Base-by-base conservation (phyloP, 2,888 invertebrate genomes). In the Cataglyphis altisquamis region DNA sequence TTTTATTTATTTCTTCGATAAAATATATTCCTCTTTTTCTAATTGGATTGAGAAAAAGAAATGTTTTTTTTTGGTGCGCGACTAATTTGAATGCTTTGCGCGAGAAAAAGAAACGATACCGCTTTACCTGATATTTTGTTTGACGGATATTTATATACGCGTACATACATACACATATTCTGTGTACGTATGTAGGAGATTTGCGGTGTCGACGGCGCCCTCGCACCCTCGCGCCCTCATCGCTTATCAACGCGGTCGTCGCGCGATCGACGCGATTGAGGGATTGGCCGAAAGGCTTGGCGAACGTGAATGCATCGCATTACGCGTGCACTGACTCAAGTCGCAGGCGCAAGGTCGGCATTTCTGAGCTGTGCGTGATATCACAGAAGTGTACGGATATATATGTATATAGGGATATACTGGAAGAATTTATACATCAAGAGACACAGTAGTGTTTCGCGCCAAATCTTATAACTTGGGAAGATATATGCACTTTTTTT, bases 231-330 rank as follows among this genome's bases (percentile, higher is more conserved):
- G 41, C 25, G 67, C 12, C 66, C 66, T 55, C 67, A 39, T 82
- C 83, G 86, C 84, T 90, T 90, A 90, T 90, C 90, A 89, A 87
- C 73, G 48, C 72, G 66, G 60, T 60, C 72, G 78, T 78, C 72
- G 70, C 32, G 68, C 75, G 81, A 83, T 82, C 84, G 73, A 87
- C 78, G 83, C 25, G 25, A 25, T 25, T 1, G 75, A 85, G 90
- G 91, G 89, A 88, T 90, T 84, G 90, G 87, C 88, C 89, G 91
- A 91, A 91, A 91, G 90, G 89, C 90, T 89, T 91, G 90, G 91
- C 91, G 91, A 90, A 90, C 89, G 89, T 91, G 86, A 90, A 90
- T 90, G 90, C 91, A 90, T 90, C 88, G 85, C 91, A 89, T 90
- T 89, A 90, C 90, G 89, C 91, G 90, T 90, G 91, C 90, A 90